Percentiles rank a stretch among this genome's conserved stretches.
Conservation (phyloP, 2,113 vertebrate genomes). For the Callipepla squamata region DNA sequence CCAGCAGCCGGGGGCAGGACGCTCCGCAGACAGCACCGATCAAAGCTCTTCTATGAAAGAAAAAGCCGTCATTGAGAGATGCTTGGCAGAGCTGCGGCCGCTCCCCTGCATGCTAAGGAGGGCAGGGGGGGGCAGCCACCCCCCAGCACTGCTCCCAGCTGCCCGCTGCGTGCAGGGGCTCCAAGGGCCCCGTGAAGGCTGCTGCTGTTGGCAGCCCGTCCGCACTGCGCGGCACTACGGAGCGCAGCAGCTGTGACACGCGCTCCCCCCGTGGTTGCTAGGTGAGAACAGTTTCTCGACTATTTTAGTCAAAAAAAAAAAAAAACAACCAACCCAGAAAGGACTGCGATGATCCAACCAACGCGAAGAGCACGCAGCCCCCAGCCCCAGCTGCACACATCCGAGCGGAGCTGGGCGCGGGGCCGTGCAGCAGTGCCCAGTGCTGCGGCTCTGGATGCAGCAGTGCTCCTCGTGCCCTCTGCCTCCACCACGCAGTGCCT, state of each 20-base stretch:
- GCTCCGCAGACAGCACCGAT: slow-evolving; percentile 9
- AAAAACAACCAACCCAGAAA: neutral
- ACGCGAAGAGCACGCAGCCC: slow-evolving; percentile 5
- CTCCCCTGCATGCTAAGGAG: slow-evolving; percentile 62
- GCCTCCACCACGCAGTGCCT: too few relatives aligned
- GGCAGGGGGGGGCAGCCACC: neutral
- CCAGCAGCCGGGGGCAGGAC: slow-evolving; percentile 3
- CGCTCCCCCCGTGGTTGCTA: slow-evolving; percentile 58
- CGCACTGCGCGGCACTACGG: slow-evolving; percentile 36
- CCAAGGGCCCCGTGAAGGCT: slow-evolving; percentile 46
- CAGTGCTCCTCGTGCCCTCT: too few relatives aligned
- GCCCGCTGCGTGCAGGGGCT: slow-evolving; percentile 39
- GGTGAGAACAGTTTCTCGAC: slow-evolving; percentile 60
- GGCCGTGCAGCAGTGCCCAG: too few relatives aligned
- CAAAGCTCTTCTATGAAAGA: slow-evolving; percentile 53
- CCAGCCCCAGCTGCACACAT: slow-evolving; percentile 15
- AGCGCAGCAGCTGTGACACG: slow-evolving; percentile 38
- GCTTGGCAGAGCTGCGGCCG: slow-evolving; percentile 51
- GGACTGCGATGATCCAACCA: neutral
- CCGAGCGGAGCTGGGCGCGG: too few relatives aligned
- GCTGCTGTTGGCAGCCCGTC: neutral
- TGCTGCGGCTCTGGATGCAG: too few relatives aligned
- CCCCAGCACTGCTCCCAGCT: slow-evolving; percentile 42
- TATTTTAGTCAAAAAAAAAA: slow-evolving; percentile 1
- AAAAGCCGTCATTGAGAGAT: slow-evolving; percentile 55